Base-by-base conservation (phyloP, 1,140 invertebrate genomes). In the Charaxes varanes region DNA sequence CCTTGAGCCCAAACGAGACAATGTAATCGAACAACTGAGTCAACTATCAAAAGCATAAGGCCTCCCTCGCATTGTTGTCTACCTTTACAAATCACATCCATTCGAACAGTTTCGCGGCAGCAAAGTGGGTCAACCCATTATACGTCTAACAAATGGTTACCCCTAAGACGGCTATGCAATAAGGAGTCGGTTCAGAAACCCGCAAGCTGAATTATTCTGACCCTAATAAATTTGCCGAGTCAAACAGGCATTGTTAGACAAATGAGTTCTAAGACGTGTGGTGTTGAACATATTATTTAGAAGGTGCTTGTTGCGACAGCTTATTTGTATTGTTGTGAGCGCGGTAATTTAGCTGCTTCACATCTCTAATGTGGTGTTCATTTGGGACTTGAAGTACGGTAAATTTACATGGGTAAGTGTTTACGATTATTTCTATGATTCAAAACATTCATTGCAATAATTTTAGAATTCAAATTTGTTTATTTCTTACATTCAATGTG, bases 181-280 rank as follows among this genome's bases (percentile, higher is more conserved):
- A 78, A 81, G 69, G 72, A 73, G 63, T 59, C 55, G 62, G 64
- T 67, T 68, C 63, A 62, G 65, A 67, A 73, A 64, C 74, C 72
- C 77, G 53, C 67, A 69, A 77, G 68, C 70, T 71, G 72, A 69
- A 77, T 77, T 77, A 79, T 79, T 79, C 64, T 76, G 68, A 79
- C 77, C 77, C 74, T 81, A 81, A 81, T 81, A 79, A 81, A 81
- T 81, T 81, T 73, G 54, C 62, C 62, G 58, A 74, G 74, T 77
- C 73, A 74, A 78, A 78, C 71, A 61, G 62, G 68, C 62, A 67
- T 71, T 77, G 74, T 73, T 62, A 71, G 72, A 81, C 70, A 77
- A 81, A 79, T 79, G 72, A 68, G 68, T 71, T 72, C 60, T 51
- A 66, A 81, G 72, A 74, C 60, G 60, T 69, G 62, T 55, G 63